These are phyloP conservation scores for Agrypnia vestita DNA, from an alignment of 1,140 invertebrate genomes.

Conservation along the genomic window DNA sequence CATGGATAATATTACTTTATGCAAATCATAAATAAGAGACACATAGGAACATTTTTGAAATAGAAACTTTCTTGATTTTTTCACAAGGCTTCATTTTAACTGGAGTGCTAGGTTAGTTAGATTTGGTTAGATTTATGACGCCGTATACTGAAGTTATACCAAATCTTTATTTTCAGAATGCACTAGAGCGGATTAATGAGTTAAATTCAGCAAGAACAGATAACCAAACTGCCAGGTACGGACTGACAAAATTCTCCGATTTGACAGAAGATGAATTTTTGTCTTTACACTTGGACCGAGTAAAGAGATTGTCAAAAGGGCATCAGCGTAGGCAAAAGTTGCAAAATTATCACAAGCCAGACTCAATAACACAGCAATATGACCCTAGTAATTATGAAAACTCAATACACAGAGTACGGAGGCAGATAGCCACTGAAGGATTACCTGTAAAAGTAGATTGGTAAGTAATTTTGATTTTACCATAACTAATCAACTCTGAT, in stretches of 20 bases:
- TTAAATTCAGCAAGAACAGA: constrained; percentile 74
- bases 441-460: constrained; percentile 68
- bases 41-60: too few species aligned
- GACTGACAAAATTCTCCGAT: constrained; percentile 84
- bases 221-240: constrained; percentile 78
- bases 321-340: constrained; percentile 56
- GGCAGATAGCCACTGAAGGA: constrained; percentile 53
- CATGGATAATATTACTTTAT: too few species aligned
- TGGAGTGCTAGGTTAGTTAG: neutral
- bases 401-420: constrained; percentile 47
- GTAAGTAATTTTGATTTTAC: constrained; percentile 61
- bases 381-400: neutral
- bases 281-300: constrained; percentile 21
- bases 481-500: too few species aligned
- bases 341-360: too few species aligned
- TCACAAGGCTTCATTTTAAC: neutral
- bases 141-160: neutral
- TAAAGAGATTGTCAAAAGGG: constrained; percentile 16
- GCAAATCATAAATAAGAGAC: too few species aligned
- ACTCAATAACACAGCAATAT: neutral
- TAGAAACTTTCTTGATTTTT: too few species aligned
- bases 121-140: constrained; percentile 5
- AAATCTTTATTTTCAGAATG: constrained; percentile 70
- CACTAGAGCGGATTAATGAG: constrained; percentile 75
- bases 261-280: constrained; percentile 81